Evolutionary conservation across 2,797 vertebrate genomes (phyloP), one percentile per base, ranked within the genome.

Genomic region (Adelosebastes latens): DNA sequence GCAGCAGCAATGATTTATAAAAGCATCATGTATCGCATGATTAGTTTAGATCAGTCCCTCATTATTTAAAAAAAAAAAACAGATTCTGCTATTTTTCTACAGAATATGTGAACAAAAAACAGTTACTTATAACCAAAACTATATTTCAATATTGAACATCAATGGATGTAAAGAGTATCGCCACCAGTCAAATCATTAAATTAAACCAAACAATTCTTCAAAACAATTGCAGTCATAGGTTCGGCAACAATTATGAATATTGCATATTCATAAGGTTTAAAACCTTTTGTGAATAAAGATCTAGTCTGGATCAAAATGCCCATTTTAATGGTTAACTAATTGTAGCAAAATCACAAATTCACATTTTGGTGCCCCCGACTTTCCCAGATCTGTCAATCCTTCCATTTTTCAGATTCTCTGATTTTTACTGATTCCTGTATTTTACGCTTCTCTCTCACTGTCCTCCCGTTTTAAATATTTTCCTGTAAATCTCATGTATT

Each of bases 231-330:
- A 36, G 22, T n/a, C 46, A 27, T 6, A 55, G 2, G 16, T 71
- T 59, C 3, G 0, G 22, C 16, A 46, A 2, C 20, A 52, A 4
- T 22, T 36, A 39, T 22, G 29, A 31, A 0, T 0, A 20, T 32
- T 62, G 32, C 11, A 36, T 18, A 46, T 46, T 46, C 16, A 46
- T 36, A 36, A 8, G 61, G 4, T 29, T 49, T 46, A 20, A 20
- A 25, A 27, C 2, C 7, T 4, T 12, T 32, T 24, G 5, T 18
- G 20, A 34, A 18, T 55, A 36, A 25, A 69, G n/a, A 69, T 53
- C 11, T 42, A 67, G 10, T 49, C 27, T 31, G 18, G 29, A 13
- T 52, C 11, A 53, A 27, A 27, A 46, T 46, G 24, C 0, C 8
- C 6, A 25, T 34, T 34, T 62, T 62, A 4, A 62, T 42, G 13